Percentiles rank a stretch among this genome's conserved stretches.
These are phyloP conservation scores for Gerris buenoi DNA, from an alignment of 1,140 invertebrate genomes.

Conservation along the genomic window DNA sequence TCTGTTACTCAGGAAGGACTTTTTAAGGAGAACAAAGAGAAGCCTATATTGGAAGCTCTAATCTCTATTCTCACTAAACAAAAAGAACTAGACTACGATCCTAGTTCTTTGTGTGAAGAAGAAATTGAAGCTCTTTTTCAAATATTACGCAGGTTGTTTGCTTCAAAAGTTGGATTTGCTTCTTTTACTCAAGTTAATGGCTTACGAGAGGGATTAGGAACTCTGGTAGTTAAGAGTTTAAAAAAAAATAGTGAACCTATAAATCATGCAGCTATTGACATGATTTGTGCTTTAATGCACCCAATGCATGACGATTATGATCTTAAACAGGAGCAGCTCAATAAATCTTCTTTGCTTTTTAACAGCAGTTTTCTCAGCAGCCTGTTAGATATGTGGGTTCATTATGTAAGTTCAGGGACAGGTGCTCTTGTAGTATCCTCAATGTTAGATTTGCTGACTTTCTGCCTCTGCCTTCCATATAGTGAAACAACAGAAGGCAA, in stretches of 20 bases:
- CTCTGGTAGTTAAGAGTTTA: constrained; percentile 78
- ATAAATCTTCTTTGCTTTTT: constrained; percentile 89
- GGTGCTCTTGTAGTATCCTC: constrained; percentile 69
- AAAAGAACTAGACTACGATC: constrained; percentile 38
- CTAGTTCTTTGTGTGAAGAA: constrained; percentile 39
- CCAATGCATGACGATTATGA: constrained; percentile 96
- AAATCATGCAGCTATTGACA: constrained; percentile 90
- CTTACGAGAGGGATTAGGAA: constrained; percentile 87
- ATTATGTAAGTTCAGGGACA: constrained; percentile 75
- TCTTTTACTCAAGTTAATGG: constrained; percentile 78
- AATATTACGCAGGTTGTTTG: constrained; percentile 76
- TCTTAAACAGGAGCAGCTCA: constrained; percentile 89
- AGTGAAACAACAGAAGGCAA: constrained; percentile 97
- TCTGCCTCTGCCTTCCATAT: constrained; percentile 94
- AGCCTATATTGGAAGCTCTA: constrained; percentile 71
- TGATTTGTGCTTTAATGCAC: constrained; percentile 94
- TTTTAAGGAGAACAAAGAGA: constrained; percentile 97
- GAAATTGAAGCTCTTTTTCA: constrained; percentile 89
- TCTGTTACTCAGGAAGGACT: constrained; percentile 90
- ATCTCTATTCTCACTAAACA: constrained; percentile 52
- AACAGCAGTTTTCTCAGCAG: constrained; percentile 84
- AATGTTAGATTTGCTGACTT: constrained; percentile 98
- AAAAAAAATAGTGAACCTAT: constrained; percentile 76
- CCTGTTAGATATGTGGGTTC: constrained; percentile 87
- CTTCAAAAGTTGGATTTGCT: constrained; percentile 93